Conservation (phyloP, 2,888 invertebrate genomes). For the Agapostemon virescens region DNA sequence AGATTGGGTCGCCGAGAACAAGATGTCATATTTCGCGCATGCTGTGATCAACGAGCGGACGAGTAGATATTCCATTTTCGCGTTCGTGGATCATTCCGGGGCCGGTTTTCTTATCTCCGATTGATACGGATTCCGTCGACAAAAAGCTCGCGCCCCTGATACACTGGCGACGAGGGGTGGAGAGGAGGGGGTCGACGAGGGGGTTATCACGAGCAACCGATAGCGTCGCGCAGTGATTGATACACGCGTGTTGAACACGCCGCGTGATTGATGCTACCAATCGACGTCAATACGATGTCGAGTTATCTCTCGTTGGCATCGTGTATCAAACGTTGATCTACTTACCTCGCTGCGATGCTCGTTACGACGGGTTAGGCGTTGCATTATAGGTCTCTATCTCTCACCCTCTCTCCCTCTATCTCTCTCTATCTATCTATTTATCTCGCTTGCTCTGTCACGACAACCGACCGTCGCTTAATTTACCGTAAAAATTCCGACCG, state of each 20-base stretch:
- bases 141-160: slow-evolving; percentile 53
- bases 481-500: slow-evolving; percentile 22
- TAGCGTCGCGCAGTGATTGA: slow-evolving; percentile 76
- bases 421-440: too few relatives aligned
- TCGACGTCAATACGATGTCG: slow-evolving; percentile 77
- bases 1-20: slow-evolving; percentile 41
- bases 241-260: slow-evolving; percentile 74
- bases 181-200: background rate
- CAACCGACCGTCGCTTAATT: slow-evolving; percentile 21
- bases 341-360: slow-evolving; percentile 56
- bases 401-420: background rate
- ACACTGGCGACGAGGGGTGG: slow-evolving; percentile 16
- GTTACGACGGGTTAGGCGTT: slow-evolving; percentile 9
- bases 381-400: background rate
- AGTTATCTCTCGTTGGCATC: slow-evolving; percentile 72
- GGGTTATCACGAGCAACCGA: slow-evolving; percentile 54
- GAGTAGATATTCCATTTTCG: slow-evolving; percentile 53
- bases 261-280: slow-evolving; percentile 78
- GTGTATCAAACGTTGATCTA: slow-evolving; percentile 59
- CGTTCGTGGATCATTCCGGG: slow-evolving; percentile 19
- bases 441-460: background rate
- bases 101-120: slow-evolving; percentile 62
- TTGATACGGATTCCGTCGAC: slow-evolving; percentile 58
- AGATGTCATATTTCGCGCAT: slow-evolving; percentile 46
- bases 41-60: slow-evolving; percentile 39